A percentile compares a stretch with the other conserved stretches of the same genome.
phyloP scores from a whole-genome alignment of 1,140 invertebrate species.

The Megalonaias nervosa region DNA sequence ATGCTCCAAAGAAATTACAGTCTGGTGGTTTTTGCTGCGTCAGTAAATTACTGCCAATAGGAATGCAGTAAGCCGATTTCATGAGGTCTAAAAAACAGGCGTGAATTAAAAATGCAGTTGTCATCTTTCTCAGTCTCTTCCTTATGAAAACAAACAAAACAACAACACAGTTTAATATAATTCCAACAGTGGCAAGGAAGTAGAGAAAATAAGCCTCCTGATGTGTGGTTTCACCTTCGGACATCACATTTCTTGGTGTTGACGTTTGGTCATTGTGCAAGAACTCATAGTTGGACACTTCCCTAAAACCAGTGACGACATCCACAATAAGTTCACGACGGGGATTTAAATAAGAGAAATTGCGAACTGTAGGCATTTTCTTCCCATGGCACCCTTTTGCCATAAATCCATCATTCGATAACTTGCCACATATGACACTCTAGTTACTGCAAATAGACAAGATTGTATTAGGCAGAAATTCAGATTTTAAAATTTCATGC shows the following conservation, averaged over 20 bases:
- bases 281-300: too few species aligned
- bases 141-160: constrained; percentile 58
- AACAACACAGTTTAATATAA: constrained; percentile 65
- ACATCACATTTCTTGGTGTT: constrained; percentile 18
- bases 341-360: too few species aligned
- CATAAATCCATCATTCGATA: too few species aligned
- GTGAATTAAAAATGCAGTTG: constrained; percentile 68
- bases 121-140: constrained; percentile 60
- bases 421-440: too few species aligned
- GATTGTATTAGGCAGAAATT: too few species aligned
- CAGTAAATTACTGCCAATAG: constrained; percentile 67
- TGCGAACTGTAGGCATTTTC: too few species aligned
- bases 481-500: too few species aligned
- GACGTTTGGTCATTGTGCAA: too few species aligned
- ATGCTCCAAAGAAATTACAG: constrained; percentile 65
- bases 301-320: too few species aligned
- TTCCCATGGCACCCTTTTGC: too few species aligned
- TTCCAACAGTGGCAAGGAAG: constrained; percentile 60
- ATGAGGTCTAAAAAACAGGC: constrained; percentile 66
- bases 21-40: constrained; percentile 55
- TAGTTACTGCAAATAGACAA: too few species aligned
- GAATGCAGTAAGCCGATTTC: constrained; percentile 68
- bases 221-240: constrained; percentile 22
- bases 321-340: too few species aligned
- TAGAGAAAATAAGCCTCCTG: constrained; percentile 69